Conservation (phyloP, 2,888 invertebrate species). For the Allolobophora icterica region DNA sequence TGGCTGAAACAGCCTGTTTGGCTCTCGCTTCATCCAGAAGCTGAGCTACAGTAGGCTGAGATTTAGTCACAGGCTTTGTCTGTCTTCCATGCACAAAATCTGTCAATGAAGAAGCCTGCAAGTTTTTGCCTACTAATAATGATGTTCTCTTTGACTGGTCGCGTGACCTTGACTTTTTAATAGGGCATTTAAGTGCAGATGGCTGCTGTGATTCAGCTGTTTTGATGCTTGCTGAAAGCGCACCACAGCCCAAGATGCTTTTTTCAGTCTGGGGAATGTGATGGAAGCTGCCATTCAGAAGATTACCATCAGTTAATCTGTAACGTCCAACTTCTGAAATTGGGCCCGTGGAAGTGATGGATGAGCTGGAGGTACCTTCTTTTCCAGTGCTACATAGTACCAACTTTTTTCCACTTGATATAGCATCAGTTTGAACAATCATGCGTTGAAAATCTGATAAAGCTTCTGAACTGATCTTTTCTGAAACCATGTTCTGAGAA, state of each 20-base stretch:
- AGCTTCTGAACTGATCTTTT: neutral
- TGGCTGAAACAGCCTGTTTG: neutral
- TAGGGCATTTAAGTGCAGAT: neutral
- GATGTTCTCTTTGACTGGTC: neutral
- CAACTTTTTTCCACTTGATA: neutral
- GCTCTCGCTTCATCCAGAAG: neutral
- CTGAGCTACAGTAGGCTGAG: conserved; percentile 17
- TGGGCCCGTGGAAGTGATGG: neutral
- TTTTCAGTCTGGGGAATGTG: neutral
- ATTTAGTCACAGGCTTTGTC: neutral
- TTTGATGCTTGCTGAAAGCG: neutral
- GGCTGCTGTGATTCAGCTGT: neutral
- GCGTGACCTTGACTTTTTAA: neutral
- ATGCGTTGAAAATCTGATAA: neutral
- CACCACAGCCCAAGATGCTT: neutral
- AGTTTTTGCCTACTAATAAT: too few relatives aligned
- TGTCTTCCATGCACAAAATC: neutral
- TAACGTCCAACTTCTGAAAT: neutral
- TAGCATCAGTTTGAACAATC: neutral
- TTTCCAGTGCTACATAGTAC: neutral
- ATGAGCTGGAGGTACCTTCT: neutral
- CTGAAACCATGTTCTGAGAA: neutral
- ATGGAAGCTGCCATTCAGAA: neutral
- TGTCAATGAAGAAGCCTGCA: neutral
- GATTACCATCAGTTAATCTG: neutral